Evolutionary conservation across 2,888 invertebrate species (phyloP).

Genomic region (Lasioglossum lativentre): DNA sequence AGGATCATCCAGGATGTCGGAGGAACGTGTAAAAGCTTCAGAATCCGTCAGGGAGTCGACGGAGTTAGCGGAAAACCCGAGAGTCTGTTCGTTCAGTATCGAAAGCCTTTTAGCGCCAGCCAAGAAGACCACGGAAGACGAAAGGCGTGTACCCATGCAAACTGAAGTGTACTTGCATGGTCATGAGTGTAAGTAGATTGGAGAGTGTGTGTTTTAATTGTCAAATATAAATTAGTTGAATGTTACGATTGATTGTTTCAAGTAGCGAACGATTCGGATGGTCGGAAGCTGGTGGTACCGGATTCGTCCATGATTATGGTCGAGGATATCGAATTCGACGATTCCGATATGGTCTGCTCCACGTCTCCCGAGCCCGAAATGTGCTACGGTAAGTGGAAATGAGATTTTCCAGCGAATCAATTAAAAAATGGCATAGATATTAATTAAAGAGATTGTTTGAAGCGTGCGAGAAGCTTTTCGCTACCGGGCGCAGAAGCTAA

Average conservation of each 20-base stretch:
- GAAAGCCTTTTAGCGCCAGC: constrained; percentile 80
- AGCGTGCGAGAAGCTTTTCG: neutral
- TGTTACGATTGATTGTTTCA: constrained; percentile 25
- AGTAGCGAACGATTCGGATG: constrained; percentile 73
- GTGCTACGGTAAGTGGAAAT: constrained; percentile 76
- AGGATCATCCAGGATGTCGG: constrained; percentile 66
- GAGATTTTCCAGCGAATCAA: neutral
- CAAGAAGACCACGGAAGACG: constrained; percentile 63
- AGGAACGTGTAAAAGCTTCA: constrained; percentile 58
- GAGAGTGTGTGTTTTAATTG: neutral
- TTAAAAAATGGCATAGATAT: neutral
- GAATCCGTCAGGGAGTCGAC: constrained; percentile 56
- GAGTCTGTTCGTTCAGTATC: constrained; percentile 79
- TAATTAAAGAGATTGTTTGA: neutral
- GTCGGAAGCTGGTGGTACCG: constrained; percentile 73
- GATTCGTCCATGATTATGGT: constrained; percentile 79
- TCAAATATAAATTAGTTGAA: neutral
- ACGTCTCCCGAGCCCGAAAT: constrained; percentile 79
- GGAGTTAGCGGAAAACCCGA: constrained; percentile 65
- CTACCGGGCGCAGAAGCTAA: neutral
- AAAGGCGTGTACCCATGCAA: constrained; percentile 43
- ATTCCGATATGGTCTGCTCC: constrained; percentile 76
- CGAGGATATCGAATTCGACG: constrained; percentile 79
- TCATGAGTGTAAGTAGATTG: constrained; percentile 67
- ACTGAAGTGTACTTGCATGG: constrained; percentile 51